These are phyloP conservation scores for Drosophila nr. medialis DNA, from an alignment of 2,888 invertebrate genomes.

Conservation along the genomic window DNA sequence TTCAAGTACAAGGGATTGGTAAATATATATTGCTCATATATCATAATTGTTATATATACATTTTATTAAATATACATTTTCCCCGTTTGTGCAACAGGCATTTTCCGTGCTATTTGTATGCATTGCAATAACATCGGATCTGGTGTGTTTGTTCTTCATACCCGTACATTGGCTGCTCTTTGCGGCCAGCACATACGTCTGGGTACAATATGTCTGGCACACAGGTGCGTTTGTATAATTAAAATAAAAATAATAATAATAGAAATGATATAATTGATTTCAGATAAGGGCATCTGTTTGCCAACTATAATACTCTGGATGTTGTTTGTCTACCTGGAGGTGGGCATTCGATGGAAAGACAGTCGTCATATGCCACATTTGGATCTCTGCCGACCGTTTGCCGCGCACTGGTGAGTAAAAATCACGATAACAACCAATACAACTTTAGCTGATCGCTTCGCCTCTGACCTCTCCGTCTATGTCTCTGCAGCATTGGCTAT, in stretches of 20 bases:
- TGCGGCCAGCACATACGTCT: constrained; percentile 98
- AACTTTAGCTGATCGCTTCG: not conserved
- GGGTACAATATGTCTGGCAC: constrained; percentile 99
- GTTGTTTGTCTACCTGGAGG: constrained; percentile 97
- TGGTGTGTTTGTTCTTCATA: constrained; percentile 99
- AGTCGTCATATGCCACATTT: constrained; percentile 93
- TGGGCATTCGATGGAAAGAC: constrained; percentile 93
- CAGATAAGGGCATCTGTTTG: constrained; percentile 96
- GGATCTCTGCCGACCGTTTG: constrained; percentile 97
- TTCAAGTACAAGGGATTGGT: constrained; percentile 99
- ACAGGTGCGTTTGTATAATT: constrained; percentile 88
- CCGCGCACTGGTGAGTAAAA: constrained; percentile 93
- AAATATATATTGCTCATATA: constrained; percentile 85
- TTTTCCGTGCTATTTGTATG: constrained; percentile 99
- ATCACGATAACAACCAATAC: too few relatives aligned
- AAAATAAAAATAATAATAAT: not conserved
- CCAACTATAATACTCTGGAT: constrained; percentile 97
- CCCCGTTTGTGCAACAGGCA: constrained; percentile 88
- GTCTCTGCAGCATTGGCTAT: constrained; percentile 92
- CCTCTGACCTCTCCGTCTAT: not conserved
- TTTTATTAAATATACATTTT: constrained; percentile 21
- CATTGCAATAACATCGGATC: constrained; percentile 98
- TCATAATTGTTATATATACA: constrained; percentile 10
- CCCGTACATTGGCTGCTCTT: constrained; percentile 99
- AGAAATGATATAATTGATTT: constrained; percentile 22